Evolutionary conservation across 2,888 invertebrate species (phyloP).

Genomic region (Rhagophthalmus giganteus): DNA sequence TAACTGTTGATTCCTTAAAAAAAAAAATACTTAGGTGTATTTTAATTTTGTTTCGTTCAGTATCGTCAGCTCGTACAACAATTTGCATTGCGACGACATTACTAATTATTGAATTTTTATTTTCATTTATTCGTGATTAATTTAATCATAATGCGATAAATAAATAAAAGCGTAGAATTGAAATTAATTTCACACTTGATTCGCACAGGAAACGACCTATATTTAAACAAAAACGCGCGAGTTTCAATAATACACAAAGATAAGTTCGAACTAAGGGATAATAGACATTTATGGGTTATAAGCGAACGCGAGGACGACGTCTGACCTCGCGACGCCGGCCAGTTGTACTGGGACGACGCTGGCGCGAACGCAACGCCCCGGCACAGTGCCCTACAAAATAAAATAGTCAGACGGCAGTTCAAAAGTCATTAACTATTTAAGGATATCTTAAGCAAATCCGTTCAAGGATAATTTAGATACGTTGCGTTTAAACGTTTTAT

Average conservation of each 20-base stretch:
- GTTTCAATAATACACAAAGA: background rate
- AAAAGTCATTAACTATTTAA: no score
- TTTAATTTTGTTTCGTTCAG: no score
- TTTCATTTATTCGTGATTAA: background rate
- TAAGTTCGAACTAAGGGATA: background rate
- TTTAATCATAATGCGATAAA: background rate
- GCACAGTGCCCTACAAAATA: slow-evolving; percentile 36
- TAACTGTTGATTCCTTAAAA: no score
- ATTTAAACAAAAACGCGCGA: background rate
- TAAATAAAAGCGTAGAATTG: background rate
- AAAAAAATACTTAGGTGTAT: no score
- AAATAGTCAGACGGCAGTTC: no score
- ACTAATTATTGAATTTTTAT: no score
- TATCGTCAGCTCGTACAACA: no score
- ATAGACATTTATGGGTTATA: slow-evolving; percentile 5
- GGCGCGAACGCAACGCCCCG: slow-evolving; percentile 19
- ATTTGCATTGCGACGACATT: no score
- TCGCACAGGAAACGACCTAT: background rate
- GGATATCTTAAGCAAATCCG: slow-evolving; percentile 1
- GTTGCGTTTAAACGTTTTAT: no score
- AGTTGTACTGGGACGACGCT: slow-evolving; percentile 33
- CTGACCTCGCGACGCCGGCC: slow-evolving; percentile 37
- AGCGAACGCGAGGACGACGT: slow-evolving; percentile 14
- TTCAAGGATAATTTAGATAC: slow-evolving; percentile 13
- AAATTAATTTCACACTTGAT: background rate